phyloP scores from a whole-genome alignment of 2,113 vertebrate genomes.

The Neoarius graeffei region DNA sequence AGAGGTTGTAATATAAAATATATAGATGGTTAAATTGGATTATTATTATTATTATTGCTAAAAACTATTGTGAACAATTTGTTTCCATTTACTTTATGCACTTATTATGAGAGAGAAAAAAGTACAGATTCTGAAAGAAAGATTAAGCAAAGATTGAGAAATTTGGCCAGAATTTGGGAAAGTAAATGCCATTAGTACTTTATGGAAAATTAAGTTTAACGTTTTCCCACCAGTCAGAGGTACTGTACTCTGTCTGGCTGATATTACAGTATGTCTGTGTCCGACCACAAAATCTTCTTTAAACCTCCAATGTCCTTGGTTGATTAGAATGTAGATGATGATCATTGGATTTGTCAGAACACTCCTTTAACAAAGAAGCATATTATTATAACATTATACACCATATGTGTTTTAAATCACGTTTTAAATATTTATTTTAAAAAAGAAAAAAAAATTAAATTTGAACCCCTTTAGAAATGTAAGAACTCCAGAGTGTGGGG shows the following conservation, averaged over 20 bases:
- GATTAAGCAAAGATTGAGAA: background rate
- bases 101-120: background rate
- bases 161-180: background rate
- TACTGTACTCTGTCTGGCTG: background rate
- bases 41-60: background rate
- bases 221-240: background rate
- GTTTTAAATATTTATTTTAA: background rate
- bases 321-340: background rate
- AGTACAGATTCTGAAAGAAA: background rate
- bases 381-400: no score
- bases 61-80: background rate
- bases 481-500: background rate
- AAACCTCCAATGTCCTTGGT: background rate
- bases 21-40: background rate
- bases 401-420: no score
- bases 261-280: background rate
- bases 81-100: background rate
- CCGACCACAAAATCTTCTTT: background rate
- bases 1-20: background rate
- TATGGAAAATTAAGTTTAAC: background rate
- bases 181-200: background rate
- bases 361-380: background rate
- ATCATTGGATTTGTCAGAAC: background rate
- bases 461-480: background rate
- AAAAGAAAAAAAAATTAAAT: background rate